Conservation (phyloP, 1,140 invertebrate species). For the Saccostrea glomerata region DNA sequence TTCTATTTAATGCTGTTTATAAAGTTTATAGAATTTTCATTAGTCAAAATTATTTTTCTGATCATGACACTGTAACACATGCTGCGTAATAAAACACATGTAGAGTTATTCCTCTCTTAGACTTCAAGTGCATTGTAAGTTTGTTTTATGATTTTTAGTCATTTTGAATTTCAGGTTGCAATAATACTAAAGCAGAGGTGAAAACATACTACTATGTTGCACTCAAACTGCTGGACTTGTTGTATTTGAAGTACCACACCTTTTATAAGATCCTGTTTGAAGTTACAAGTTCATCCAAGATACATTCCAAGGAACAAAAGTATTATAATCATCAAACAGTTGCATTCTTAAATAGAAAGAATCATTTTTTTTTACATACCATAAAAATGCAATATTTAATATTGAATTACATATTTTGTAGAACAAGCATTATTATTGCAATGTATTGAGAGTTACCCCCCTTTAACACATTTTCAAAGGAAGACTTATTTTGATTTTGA, state of each 20-base stretch:
- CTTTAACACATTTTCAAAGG: not conserved
- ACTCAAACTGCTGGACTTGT: slow-evolving; percentile 63
- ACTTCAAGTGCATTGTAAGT: no score
- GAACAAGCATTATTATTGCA: not conserved
- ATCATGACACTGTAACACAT: no score
- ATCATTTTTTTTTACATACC: no score
- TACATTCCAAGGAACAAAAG: not conserved
- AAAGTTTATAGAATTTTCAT: no score
- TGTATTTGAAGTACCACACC: slow-evolving; percentile 61
- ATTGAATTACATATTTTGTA: not conserved
- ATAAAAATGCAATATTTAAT: not conserved
- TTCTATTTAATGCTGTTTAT: no score
- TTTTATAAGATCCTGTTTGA: slow-evolving; percentile 63
- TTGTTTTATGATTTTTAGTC: not conserved
- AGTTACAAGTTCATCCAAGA: slow-evolving; percentile 37
- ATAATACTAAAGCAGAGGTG: slow-evolving; percentile 56
- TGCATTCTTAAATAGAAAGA: not conserved
- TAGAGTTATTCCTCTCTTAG: no score
- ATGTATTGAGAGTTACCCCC: not conserved
- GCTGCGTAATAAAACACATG: no score
- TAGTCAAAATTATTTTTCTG: no score
- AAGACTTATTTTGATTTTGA: not conserved
- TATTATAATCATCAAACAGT: not conserved
- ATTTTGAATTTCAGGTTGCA: slow-evolving; percentile 55
- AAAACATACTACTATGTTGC: slow-evolving; percentile 61